Evolutionary conservation across 2,113 vertebrate species (phyloP), one percentile per base, ranked within the genome.

Genomic region (Eolophus roseicapilla): DNA sequence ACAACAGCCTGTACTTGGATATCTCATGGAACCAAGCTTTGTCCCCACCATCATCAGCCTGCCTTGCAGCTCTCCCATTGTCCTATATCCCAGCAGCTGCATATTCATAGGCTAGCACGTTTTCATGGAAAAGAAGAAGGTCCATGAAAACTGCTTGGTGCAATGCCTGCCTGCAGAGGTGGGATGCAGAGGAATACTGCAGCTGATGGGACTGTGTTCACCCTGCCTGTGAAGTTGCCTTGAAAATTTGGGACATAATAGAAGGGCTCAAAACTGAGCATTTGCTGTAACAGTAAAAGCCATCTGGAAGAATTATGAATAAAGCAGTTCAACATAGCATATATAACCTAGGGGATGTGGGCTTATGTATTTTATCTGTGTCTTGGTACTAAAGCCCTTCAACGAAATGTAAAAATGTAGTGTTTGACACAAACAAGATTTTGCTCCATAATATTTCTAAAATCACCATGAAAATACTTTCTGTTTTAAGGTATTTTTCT

Each of bases 11-110:
- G 21, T 33, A 43, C 55, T 75, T 2, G 0, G 35, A 16, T 6
- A 11, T 55, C 44, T 73, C 5, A 0, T 2, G 1, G 62, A 43
- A 62, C 11, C 3, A 2, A 23, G 9, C 17, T 44, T 67, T 59
- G 46, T 39, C 62, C 65, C 59, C 86, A 71, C 2, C 31, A 41
- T 84, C 29, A 0, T 68, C 64, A 79, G 35, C 29, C 77, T 46
- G 53, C 74, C 63, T 12, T 3, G 0, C 55, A 84, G 50, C 76
- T 86, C 35, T 31, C 73, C 43, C 47, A 3, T 43, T 49, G 25
- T 59, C 5, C 1, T 67, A 4, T 9, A 41, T 25, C 64, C 47
- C 65, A 77, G 65, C 23, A 86, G 43, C 37, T 74, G 17, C 17
- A 11, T 37, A 28, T n/a, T 37, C 7, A 52, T 1, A 25, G 3